Conservation (phyloP, 2,113 vertebrate species). For the Rhinopomastus cyanomelas region DNA sequence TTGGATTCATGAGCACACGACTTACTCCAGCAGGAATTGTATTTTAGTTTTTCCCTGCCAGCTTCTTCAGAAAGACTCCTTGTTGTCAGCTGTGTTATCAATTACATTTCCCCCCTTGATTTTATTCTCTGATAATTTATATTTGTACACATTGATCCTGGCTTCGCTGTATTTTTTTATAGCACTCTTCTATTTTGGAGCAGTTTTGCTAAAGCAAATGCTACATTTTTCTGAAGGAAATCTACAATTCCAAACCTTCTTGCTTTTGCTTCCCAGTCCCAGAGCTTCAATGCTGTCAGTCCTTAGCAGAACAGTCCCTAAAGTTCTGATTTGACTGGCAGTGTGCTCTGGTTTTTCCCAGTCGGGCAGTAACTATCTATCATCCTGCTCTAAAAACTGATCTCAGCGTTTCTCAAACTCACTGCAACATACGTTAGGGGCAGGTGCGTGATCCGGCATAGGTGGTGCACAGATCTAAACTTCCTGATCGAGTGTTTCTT, state of each 20-base stretch:
- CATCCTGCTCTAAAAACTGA: background rate
- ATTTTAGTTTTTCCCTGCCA: background rate
- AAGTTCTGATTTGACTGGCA: background rate
- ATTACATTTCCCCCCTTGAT: rapidly evolving
- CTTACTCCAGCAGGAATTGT: background rate
- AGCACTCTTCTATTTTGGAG: background rate
- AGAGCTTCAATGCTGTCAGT: background rate
- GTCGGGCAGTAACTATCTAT: background rate
- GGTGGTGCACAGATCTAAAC: background rate
- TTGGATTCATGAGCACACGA: background rate
- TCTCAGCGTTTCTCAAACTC: background rate
- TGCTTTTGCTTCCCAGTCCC: background rate
- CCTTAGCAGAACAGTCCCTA: background rate
- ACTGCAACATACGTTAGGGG: background rate
- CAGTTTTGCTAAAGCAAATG: background rate
- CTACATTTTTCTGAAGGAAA: background rate
- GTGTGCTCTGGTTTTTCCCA: background rate
- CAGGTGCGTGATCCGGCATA: background rate
- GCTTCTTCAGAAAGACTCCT: background rate
- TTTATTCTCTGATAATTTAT: background rate
- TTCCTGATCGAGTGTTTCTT: background rate
- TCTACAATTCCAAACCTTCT: background rate
- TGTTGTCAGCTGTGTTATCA: background rate
- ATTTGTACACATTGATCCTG: background rate
- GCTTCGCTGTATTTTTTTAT: background rate